phyloP scores from a whole-genome alignment of 2,113 vertebrate genomes.

The Acrocephalus kingi region DNA sequence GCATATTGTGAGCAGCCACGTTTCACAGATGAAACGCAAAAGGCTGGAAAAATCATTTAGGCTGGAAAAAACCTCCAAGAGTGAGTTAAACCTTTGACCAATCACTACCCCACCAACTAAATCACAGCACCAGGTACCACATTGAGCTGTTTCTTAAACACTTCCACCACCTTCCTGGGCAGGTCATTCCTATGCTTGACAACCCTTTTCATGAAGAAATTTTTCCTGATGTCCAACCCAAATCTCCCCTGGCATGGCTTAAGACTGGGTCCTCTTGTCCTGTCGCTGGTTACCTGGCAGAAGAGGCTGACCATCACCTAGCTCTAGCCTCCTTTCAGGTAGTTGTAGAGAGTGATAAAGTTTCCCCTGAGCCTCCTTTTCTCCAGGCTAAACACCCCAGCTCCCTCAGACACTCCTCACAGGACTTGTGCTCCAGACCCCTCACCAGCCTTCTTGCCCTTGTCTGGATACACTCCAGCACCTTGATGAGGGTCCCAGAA shows the following conservation, averaged over 20 bases:
- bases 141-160: not conserved
- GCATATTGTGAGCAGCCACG: not conserved
- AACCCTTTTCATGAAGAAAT: not conserved
- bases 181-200: not conserved
- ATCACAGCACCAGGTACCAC: not conserved
- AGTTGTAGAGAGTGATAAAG: not conserved
- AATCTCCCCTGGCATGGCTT: not conserved
- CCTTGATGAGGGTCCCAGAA: not conserved
- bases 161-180: not conserved
- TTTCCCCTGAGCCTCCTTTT: not conserved
- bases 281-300: not conserved
- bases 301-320: not conserved
- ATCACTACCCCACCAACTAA: not conserved
- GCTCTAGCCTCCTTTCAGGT: not conserved
- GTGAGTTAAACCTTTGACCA: not conserved
- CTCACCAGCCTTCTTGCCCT: not conserved
- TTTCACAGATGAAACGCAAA: not conserved
- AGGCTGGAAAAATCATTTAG: not conserved
- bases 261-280: not conserved
- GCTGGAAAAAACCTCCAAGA: not conserved
- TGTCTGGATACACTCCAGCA: not conserved
- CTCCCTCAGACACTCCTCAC: not conserved
- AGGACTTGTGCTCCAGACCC: not conserved
- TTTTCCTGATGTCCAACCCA: not conserved
- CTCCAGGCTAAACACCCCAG: not conserved